Evolutionary conservation across 2,888 invertebrate species (phyloP).

Genomic region (Rotaria magnacalcarata): DNA sequence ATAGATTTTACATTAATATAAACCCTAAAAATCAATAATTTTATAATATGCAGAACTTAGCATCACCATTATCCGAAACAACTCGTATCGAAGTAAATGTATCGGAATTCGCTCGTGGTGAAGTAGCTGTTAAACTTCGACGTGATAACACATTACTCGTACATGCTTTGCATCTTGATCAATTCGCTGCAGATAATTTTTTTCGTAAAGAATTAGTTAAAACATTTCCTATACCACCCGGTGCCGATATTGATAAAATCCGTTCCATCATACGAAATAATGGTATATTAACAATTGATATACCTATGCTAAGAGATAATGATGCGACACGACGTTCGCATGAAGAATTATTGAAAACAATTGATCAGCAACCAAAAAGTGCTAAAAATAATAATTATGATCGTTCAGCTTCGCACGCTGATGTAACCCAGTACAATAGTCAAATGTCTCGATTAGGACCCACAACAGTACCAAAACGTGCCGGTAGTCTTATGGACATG

Average conservation of each 20-base stretch:
- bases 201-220: slow-evolving; percentile 33
- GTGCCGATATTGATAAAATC: slow-evolving; percentile 19
- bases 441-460: neutral
- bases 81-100: slow-evolving; percentile 23
- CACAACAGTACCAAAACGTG: neutral
- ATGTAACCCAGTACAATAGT: neutral
- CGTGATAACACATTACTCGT: slow-evolving; percentile 28
- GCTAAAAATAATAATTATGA: neutral
- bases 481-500: neutral
- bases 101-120: slow-evolving; percentile 21
- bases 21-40: too few species aligned
- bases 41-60: neutral
- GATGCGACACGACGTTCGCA: slow-evolving; percentile 17
- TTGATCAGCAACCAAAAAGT: neutral
- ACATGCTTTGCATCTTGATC: slow-evolving; percentile 28
- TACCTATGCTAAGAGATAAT: slow-evolving; percentile 10
- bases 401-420: slow-evolving; percentile 17
- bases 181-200: slow-evolving; percentile 26
- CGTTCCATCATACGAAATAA: slow-evolving; percentile 8
- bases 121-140: slow-evolving; percentile 15
- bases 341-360: slow-evolving; percentile 22
- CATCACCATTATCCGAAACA: neutral
- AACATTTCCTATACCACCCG: neutral
- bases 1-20: too few species aligned
- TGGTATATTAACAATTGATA: slow-evolving; percentile 21